phyloP scores from a whole-genome alignment of 2,113 vertebrate species.

The Malurus alboscapulatus region DNA sequence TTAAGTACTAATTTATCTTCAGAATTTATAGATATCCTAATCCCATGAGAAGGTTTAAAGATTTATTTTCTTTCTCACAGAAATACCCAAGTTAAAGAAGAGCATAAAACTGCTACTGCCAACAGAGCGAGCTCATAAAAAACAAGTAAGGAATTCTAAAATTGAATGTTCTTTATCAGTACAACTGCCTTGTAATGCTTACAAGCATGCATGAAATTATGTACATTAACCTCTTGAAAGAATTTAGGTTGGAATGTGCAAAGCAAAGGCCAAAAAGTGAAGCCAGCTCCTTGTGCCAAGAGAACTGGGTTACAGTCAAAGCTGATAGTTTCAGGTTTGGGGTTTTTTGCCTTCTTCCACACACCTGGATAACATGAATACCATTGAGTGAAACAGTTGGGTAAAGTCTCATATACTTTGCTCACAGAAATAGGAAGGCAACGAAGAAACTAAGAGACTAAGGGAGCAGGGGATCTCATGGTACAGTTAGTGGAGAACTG shows the following conservation, averaged over 20 bases:
- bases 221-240: neutral
- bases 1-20: neutral
- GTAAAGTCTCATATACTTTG: neutral
- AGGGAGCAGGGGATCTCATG: neutral
- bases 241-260: neutral
- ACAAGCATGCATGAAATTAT: neutral
- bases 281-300: neutral
- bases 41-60: neutral
- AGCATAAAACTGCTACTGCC: neutral
- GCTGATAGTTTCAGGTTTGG: neutral
- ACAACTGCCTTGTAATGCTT: neutral
- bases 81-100: neutral
- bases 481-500: neutral
- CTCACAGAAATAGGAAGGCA: neutral
- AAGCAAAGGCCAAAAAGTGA: neutral
- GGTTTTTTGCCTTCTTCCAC: neutral
- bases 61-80: neutral
- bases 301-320: neutral
- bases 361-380: fast-evolving
- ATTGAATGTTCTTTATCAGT: neutral
- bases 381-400: neutral
- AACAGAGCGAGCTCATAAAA: neutral
- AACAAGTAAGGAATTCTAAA: neutral
- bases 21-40: neutral
- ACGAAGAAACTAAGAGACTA: neutral